Evolutionary conservation across 2,888 invertebrate genomes (phyloP).

Genomic region (Andrena flavipes): DNA sequence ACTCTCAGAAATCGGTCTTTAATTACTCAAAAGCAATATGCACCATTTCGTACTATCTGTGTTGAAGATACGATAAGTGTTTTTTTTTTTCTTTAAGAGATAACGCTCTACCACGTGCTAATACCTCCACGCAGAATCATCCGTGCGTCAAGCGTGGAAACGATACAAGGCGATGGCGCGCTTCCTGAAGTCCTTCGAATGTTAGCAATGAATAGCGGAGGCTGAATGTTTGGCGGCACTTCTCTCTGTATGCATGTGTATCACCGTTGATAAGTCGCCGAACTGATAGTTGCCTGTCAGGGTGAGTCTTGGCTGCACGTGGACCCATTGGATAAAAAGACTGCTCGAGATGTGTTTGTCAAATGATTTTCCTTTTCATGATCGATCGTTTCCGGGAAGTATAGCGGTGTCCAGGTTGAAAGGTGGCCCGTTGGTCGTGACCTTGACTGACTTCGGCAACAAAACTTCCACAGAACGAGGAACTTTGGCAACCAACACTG

Average conservation of each 20-base stretch:
- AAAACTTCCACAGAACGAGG: conserved; percentile 54
- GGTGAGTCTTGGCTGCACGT: neutral
- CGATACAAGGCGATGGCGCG: neutral
- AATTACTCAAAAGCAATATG: neutral
- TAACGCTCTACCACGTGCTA: conserved; percentile 47
- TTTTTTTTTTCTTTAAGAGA: conserved; percentile 17
- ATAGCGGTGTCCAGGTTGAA: neutral
- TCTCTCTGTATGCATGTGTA: neutral
- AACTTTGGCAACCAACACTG: conserved; percentile 62
- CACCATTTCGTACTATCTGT: neutral
- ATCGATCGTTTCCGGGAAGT: conserved; percentile 1
- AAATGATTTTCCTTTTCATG: neutral
- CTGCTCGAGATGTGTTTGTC: neutral
- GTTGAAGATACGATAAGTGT: conserved; percentile 22
- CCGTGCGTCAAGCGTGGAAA: neutral
- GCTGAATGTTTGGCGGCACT: neutral
- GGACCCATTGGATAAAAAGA: neutral
- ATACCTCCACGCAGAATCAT: conserved; percentile 26
- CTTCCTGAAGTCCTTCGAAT: neutral
- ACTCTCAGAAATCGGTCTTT: neutral
- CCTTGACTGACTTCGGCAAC: conserved; percentile 26
- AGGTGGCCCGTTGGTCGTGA: neutral
- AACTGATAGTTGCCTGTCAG: neutral
- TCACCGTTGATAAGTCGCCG: neutral
- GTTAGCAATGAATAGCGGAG: neutral